phyloP scores from a whole-genome alignment of 2,113 vertebrate genomes.

The Empidonax alnorum region DNA sequence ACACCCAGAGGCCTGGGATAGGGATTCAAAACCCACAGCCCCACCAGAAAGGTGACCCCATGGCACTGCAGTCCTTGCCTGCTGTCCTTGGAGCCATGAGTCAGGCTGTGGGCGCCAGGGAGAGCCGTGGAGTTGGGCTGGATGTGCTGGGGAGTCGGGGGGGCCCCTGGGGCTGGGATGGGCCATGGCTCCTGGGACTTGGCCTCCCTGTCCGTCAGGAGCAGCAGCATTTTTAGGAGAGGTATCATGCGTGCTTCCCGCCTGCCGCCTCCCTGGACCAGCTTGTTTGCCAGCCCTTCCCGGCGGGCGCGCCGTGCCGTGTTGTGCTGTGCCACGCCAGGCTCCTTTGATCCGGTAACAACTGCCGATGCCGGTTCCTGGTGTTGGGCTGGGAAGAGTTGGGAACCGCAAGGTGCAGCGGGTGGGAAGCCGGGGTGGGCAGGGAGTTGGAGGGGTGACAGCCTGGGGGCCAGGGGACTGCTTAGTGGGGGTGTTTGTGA shows the following conservation, averaged over 20 bases:
- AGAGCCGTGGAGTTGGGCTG: neutral
- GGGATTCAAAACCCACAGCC: neutral
- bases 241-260: neutral
- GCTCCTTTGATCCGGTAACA: slow-evolving; percentile 23
- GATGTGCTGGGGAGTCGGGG: neutral
- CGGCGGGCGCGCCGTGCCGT: neutral
- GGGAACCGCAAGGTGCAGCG: slow-evolving; percentile 15
- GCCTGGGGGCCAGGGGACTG: neutral
- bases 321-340: neutral
- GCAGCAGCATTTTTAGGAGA: slow-evolving; percentile 57
- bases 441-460: neutral
- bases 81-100: neutral
- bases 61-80: neutral
- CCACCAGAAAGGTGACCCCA: neutral
- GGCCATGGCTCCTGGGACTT: slow-evolving; percentile 6
- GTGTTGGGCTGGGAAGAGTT: neutral
- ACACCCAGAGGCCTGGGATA: fast-evolving
- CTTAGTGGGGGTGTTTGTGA: neutral
- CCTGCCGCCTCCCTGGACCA: neutral
- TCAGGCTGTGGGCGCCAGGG: neutral
- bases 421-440: neutral
- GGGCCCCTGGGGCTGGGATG: neutral
- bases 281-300: slow-evolving; percentile 49
- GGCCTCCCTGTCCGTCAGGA: slow-evolving; percentile 30
- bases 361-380: neutral